A percentile compares a stretch with the other conserved stretches of the same genome.
Conservation (phyloP, 2,888 invertebrate genomes). For the Rambutsinella grinnellia region DNA sequence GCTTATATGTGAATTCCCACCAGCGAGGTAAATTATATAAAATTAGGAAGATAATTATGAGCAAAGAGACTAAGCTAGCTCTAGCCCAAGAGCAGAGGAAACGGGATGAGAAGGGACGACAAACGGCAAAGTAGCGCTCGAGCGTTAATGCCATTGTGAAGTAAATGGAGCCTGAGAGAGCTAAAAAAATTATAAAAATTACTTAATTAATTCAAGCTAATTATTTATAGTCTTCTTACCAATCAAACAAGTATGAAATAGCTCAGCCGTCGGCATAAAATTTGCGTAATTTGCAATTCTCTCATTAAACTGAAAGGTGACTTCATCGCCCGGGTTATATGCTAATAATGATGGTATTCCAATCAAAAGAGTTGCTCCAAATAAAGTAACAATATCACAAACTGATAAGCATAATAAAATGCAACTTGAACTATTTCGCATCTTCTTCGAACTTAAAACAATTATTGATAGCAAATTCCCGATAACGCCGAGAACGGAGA, state of each 20-base stretch:
- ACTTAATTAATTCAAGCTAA: not conserved
- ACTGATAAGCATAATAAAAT: conserved; percentile 91
- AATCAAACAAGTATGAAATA: conserved; percentile 12
- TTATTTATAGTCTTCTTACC: too few relatives aligned
- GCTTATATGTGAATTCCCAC: conserved; percentile 53
- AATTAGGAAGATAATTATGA: conserved; percentile 27
- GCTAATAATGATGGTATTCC: conserved; percentile 76
- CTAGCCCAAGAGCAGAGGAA: conserved; percentile 38
- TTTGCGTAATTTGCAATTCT: conserved; percentile 7
- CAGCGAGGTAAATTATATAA: conserved; percentile 59
- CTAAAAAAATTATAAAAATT: conserved; percentile 29
- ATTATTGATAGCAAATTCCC: conserved; percentile 27
- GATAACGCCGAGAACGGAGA: conserved; percentile 11
- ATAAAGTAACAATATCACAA: conserved; percentile 90
- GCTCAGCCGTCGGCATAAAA: conserved; percentile 9
- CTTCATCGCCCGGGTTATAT: not conserved
- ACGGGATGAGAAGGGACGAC: conserved; percentile 36
- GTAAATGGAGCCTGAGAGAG: conserved; percentile 53
- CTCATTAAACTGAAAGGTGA: not conserved
- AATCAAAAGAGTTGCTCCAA: conserved; percentile 86
- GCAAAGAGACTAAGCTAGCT: conserved; percentile 37
- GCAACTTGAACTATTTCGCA: conserved; percentile 77
- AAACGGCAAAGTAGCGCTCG: conserved; percentile 55
- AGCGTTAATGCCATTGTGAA: conserved; percentile 59
- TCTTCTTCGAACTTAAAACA: conserved; percentile 9